Conservation (phyloP, 2,113 vertebrate genomes). For the Butorides virescens region DNA sequence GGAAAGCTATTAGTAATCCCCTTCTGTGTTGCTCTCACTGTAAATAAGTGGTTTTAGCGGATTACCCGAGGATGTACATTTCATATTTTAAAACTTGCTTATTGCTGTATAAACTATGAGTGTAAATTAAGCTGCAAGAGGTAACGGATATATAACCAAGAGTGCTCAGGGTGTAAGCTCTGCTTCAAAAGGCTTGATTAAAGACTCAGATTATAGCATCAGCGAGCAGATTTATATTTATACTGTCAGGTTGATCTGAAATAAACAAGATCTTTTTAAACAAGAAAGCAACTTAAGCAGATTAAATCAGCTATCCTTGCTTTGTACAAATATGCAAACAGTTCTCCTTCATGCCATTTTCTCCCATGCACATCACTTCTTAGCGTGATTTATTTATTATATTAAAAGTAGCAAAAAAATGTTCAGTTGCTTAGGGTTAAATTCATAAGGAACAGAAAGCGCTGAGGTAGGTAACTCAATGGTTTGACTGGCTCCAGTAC, state of each 20-base stretch:
- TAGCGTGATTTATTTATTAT: not conserved
- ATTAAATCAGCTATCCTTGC: not conserved
- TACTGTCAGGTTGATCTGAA: not conserved
- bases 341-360: not conserved
- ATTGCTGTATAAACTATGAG: not conserved
- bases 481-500: not conserved
- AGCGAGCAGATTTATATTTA: not conserved
- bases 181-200: not conserved
- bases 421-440: not conserved
- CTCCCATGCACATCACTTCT: not conserved
- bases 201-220: not conserved
- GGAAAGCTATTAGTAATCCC: conserved; percentile 33
- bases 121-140: not conserved
- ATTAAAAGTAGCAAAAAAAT: not conserved
- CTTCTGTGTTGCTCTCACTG: not conserved
- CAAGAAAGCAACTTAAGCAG: not conserved
- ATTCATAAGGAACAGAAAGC: not conserved
- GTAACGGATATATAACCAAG: not conserved
- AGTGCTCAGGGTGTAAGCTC: not conserved
- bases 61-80: not conserved
- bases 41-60: conserved; percentile 17
- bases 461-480: not conserved
- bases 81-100: not conserved
- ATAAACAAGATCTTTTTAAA: conserved; percentile 21
- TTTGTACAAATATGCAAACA: not conserved